Evolutionary conservation across 2,888 invertebrate species (phyloP).

Genomic region (Calameuta idolon): DNA sequence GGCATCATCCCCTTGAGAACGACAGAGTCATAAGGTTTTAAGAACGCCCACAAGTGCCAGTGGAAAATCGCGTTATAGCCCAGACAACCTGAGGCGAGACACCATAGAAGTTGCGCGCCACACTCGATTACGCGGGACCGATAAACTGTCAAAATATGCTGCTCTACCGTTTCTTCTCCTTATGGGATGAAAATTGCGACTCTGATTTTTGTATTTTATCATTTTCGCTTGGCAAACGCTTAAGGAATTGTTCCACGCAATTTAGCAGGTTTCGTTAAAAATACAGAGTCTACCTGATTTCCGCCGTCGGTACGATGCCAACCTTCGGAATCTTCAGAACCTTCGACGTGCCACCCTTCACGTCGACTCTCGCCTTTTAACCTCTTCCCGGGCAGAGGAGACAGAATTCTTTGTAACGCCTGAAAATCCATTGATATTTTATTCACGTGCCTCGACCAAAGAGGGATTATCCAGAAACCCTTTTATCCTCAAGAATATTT

Average conservation of each 20-base stretch:
- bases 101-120: neutral
- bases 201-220: neutral
- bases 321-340: neutral
- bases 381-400: neutral
- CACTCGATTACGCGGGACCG: constrained; percentile 14
- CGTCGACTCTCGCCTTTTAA: neutral
- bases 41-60: neutral
- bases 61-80: neutral
- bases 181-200: constrained; percentile 45
- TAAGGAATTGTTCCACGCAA: neutral
- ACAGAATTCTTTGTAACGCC: neutral
- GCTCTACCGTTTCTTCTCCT: constrained; percentile 56
- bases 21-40: neutral
- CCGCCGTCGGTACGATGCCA: neutral
- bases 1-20: constrained; percentile 25
- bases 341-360: neutral
- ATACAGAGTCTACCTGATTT: neutral
- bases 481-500: neutral
- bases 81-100: neutral
- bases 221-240: neutral
- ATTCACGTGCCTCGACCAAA: neutral
- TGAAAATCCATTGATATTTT: neutral
- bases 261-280: neutral
- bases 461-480: constrained; percentile 10
- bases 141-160: constrained; percentile 52